Percentiles rank a stretch among this genome's conserved stretches.
Evolutionary conservation across 1,140 invertebrate species (phyloP).

Genomic region (Ceratitis capitata): DNA sequence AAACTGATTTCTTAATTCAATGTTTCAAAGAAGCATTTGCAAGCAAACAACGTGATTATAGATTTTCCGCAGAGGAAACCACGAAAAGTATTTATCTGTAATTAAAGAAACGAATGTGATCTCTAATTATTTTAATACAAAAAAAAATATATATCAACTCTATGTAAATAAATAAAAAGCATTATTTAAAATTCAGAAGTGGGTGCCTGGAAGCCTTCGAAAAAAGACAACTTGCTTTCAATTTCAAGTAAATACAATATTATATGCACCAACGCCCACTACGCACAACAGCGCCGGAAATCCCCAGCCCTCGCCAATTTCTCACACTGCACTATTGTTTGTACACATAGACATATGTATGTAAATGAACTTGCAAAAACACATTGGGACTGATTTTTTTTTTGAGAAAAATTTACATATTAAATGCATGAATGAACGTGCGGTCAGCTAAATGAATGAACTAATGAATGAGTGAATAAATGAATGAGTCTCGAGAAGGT

Average conservation of each 20-base stretch:
- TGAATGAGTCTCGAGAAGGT: neutral
- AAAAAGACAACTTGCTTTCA: neutral
- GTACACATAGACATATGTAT: too few species aligned
- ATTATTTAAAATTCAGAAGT: neutral
- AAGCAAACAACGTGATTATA: too few species aligned
- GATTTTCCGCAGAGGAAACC: too few species aligned
- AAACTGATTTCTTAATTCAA: too few species aligned
- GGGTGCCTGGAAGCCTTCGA: neutral
- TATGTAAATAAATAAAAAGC: too few species aligned
- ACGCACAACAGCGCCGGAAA: neutral
- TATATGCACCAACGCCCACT: neutral
- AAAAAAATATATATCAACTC: too few species aligned
- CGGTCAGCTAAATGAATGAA: neutral
- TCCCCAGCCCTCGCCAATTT: neutral
- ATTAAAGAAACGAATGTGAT: too few species aligned
- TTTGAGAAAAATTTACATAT: constrained; percentile 4
- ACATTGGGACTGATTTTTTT: too few species aligned
- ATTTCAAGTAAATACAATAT: neutral
- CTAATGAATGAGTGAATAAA: neutral
- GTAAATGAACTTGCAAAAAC: too few species aligned
- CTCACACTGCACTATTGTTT: neutral
- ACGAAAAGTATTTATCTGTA: too few species aligned
- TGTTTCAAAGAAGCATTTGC: too few species aligned
- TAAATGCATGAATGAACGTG: neutral
- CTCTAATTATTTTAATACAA: too few species aligned